Conservation (phyloP, 37 sponge, comb jelly and placozoan species). For the Cliona cf. orientalis region DNA sequence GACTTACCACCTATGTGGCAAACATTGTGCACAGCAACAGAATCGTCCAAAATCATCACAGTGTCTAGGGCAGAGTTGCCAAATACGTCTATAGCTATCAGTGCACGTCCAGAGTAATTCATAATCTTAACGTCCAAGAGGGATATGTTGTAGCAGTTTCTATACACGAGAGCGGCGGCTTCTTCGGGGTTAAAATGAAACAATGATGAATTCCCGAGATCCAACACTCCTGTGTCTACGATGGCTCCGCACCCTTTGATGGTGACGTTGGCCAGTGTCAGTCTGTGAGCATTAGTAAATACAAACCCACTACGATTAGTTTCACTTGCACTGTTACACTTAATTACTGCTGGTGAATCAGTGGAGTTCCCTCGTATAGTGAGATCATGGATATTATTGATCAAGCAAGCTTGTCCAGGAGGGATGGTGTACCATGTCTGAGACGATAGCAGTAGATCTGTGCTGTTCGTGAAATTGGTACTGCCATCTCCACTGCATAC, state of each 20-base stretch:
- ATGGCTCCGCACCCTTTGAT: conserved; percentile 29
- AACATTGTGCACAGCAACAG: background rate
- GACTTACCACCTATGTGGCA: background rate
- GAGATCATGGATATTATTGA: background rate
- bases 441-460: background rate
- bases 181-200: conserved; percentile 1
- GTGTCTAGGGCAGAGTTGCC: background rate
- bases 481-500: no score
- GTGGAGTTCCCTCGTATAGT: background rate
- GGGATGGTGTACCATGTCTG: background rate
- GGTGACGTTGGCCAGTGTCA: conserved; percentile 15
- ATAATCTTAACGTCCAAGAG: background rate
- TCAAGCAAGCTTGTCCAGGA: background rate
- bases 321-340: no score
- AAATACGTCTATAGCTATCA: background rate
- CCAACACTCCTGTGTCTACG: background rate
- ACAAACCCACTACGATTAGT: conserved; percentile 24
- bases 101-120: conserved; percentile 16
- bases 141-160: background rate
- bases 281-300: conserved; percentile 7
- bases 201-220: background rate
- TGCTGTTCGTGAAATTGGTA: background rate
- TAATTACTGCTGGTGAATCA: background rate
- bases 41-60: background rate
- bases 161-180: conserved; percentile 6